Base-by-base conservation (phyloP, 2,888 invertebrate species). In the Microctonus brassicae region DNA sequence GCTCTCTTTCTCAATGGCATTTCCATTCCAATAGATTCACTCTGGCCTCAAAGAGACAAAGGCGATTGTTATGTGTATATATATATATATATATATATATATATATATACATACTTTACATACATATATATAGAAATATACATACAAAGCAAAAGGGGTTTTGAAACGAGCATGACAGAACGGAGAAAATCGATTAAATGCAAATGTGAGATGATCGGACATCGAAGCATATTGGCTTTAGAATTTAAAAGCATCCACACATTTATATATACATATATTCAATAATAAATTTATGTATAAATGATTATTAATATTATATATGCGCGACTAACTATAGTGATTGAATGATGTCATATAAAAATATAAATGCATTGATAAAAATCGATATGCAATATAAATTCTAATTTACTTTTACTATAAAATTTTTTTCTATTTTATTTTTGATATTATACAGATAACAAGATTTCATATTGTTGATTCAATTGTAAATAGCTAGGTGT, bases 161-260 rank as follows among this genome's bases (percentile, higher is more conserved):
- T 66, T 53, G 34, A 26, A 66, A n/a, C 55, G 62, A 42, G 65
- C 34, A 64, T 36, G 63, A 64, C 64, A 33, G 29, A 17, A 26
- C 17, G 70, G 26, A 26, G 42, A 53, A 73, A 77, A 77, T 77
- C 75, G 73, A 77, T 77, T 75, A 71, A 73, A 77, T 77, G 77
- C 74, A 77, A 75, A 77, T 77, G 70, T 55, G 72, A 70, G 57
- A 52, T 17, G 57, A 64, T 29, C 42, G 62, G 60, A 73, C 72
- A 70, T 60, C 47, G 17, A 58, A 34, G 53, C 71, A 69, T 72
- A 76, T 75, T 72, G 72, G 65, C 34, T 68, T 42, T 20, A 53
- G 26, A 22, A 36, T 57, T 57, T 64, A 7, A n/a, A 33, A 42
- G 17, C n/a, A 10, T 58, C 17, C 22, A n/a, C 33, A 64, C 29